A percentile compares a stretch with the other conserved stretches of the same genome.
Conservation (phyloP, 2,797 vertebrate species). For the Vultur gryphus region DNA sequence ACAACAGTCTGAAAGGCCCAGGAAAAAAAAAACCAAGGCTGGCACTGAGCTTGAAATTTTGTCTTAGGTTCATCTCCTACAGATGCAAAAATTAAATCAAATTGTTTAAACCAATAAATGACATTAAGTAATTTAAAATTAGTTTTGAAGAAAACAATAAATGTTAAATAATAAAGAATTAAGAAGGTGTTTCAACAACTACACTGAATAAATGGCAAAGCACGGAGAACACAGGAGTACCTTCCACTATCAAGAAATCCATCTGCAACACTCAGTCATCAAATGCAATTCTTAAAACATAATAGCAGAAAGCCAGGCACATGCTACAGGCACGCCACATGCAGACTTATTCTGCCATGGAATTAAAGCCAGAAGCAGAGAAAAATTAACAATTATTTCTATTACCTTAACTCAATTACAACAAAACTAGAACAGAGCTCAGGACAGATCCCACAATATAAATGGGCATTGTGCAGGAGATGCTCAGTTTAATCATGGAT, state of each 20-base stretch:
- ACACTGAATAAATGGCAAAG: neutral
- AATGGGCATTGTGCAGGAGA: neutral
- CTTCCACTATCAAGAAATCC: neutral
- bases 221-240: neutral
- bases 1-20: neutral
- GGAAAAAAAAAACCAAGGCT: neutral
- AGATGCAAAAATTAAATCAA: neutral
- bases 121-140: neutral
- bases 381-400: neutral
- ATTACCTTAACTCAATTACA: neutral
- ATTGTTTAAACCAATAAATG: too few species aligned
- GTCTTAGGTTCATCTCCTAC: neutral
- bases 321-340: neutral
- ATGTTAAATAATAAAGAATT: neutral
- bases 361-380: neutral
- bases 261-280: neutral
- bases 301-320: neutral
- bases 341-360: neutral
- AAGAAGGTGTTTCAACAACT: neutral
- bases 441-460: neutral
- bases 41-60: neutral
- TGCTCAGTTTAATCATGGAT: neutral
- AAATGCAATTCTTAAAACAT: neutral
- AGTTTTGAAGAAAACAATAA: neutral
- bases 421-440: neutral